A percentile compares a stretch with the other conserved stretches of the same genome.
Conservation (phyloP, 2,113 vertebrate species). For the Sinocyclocheilus maitianheensis region DNA sequence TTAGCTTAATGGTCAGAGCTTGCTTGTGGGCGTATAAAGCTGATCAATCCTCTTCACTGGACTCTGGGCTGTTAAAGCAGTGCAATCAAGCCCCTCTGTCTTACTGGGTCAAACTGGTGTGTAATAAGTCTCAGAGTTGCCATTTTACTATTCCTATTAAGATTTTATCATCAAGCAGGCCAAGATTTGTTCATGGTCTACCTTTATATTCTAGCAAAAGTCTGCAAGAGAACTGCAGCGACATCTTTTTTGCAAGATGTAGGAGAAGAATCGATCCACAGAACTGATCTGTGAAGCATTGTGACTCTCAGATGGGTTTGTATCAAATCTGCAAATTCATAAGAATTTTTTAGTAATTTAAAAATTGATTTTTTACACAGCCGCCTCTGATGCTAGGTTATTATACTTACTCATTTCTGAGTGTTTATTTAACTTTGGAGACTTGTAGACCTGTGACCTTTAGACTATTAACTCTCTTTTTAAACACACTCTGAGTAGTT, state of each 20-base stretch:
- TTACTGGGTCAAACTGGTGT: slow-evolving; percentile 22
- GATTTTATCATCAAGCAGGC: slow-evolving; percentile 34
- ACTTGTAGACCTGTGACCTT: neutral
- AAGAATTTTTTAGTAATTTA: neutral
- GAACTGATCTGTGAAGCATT: neutral
- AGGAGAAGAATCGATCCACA: neutral
- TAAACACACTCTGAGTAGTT: neutral
- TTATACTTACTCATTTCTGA: neutral
- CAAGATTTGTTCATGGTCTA: slow-evolving; percentile 1
- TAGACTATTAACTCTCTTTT: neutral
- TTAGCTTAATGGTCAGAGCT: slow-evolving; percentile 69
- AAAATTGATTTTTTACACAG: too few species aligned
- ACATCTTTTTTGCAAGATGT: neutral
- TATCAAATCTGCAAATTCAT: too few species aligned
- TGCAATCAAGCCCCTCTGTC: slow-evolving; percentile 41
- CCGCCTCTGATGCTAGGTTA: neutral
- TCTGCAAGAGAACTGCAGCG: neutral
- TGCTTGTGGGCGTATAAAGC: slow-evolving; percentile 50
- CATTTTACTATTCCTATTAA: slow-evolving; percentile 32
- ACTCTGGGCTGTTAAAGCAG: slow-evolving; percentile 57
- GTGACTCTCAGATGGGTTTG: too few species aligned
- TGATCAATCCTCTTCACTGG: slow-evolving; percentile 67
- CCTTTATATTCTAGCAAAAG: neutral
- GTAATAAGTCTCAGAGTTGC: slow-evolving; percentile 32
- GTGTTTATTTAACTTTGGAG: neutral